Evolutionary conservation across 2,113 vertebrate species (phyloP), one percentile per base, ranked within the genome.

Genomic region (Eulacestoma nigropectus): DNA sequence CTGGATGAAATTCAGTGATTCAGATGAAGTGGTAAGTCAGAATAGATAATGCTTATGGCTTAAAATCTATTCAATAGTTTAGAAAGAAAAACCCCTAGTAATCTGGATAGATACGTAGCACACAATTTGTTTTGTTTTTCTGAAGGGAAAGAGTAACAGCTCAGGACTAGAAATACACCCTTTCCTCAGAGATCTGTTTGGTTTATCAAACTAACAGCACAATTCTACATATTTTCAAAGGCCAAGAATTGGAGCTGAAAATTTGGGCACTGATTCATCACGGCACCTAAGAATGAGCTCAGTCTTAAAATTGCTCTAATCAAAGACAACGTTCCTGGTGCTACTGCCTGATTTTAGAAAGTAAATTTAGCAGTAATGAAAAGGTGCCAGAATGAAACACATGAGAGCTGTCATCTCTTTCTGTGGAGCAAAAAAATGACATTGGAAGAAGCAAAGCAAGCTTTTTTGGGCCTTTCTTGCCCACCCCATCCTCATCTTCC

Each of bases 1-100:
- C 50, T 92, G 72, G 79, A 55, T 94, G 75, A 88, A 91, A 95
- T 74, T 84, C 59, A 88, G 56, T 84, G 75, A 96, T 32, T 76
- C 79, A 81, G 64, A 94, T 84, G 55, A 94, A 91, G 50, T 35
- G n/a, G 11, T 65, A 93, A 87, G 4, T 93, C 74, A 93, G 46
- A 85, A 57, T 15, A 84, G 82, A 70, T 68, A 69, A 93, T 21
- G 19, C 5, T 91, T 77, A 26, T 44, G 56, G 25, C 39, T 94
- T 85, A 77, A 77, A 95, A 81, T 37, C 55, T 65, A 53, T 42
- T 65, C 29, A 65, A 44, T 16, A 30, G 25, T 80, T 80, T 77
- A 88, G 62, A 75, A 77, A 55, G 46, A 11, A 37, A 22, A 59
- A 39, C 11, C 8, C 32, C 12, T n/a, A 35, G 14, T 37, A 77